Evolutionary conservation across 2,113 vertebrate species (phyloP).

Genomic region (Rhinichthys klamathensis): DNA sequence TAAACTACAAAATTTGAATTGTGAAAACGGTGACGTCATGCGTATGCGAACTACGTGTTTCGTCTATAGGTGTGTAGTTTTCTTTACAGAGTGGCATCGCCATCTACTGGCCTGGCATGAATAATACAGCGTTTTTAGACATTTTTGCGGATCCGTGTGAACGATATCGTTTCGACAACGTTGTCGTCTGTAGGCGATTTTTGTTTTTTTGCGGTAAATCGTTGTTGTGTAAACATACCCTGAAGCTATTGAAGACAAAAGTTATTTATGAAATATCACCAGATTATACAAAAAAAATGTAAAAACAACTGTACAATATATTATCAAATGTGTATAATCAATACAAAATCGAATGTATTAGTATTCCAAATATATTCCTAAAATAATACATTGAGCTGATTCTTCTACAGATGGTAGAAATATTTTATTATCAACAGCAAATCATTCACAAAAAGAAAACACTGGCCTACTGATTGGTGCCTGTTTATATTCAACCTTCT

Average conservation of each 20-base stretch:
- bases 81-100: too few species aligned
- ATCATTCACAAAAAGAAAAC: background rate
- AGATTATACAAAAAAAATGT: background rate
- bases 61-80: too few species aligned
- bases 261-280: constrained; percentile 15
- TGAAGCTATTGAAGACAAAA: constrained; percentile 13
- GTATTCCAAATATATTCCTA: constrained; percentile 24
- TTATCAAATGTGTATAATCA: constrained; percentile 13
- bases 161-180: too few species aligned
- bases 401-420: constrained; percentile 21
- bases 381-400: constrained; percentile 4
- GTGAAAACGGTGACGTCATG: too few species aligned
- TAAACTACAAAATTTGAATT: too few species aligned
- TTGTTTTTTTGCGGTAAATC: too few species aligned
- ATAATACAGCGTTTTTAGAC: too few species aligned
- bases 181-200: too few species aligned
- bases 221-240: too few species aligned
- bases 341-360: constrained; percentile 23
- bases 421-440: constrained; percentile 9
- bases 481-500: background rate
- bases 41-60: too few species aligned
- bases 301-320: constrained; percentile 22
- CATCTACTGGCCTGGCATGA: too few species aligned
- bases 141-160: too few species aligned
- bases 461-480: background rate